Percentiles rank a stretch among this genome's conserved stretches.
Evolutionary conservation across 2,113 vertebrate genomes (phyloP).

Genomic region (Origma solitaria): DNA sequence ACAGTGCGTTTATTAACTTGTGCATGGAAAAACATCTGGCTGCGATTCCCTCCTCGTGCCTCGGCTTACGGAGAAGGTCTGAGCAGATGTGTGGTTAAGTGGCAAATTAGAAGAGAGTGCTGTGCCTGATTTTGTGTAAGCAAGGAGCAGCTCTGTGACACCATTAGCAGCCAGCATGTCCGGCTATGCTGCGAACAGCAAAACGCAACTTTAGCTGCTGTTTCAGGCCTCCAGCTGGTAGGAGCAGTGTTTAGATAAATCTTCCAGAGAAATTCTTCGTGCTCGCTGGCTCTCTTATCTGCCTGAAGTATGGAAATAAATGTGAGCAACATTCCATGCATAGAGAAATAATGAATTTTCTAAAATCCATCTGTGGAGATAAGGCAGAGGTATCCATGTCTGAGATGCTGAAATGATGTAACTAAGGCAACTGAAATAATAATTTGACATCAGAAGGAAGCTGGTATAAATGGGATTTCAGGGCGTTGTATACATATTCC

Average conservation of each 20-base stretch:
- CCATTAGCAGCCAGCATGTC: background rate
- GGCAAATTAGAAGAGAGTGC: background rate
- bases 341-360: background rate
- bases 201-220: background rate
- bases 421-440: slow-evolving; percentile 47
- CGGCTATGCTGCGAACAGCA: background rate
- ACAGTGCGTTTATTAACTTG: background rate
- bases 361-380: slow-evolving; percentile 24
- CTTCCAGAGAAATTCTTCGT: background rate
- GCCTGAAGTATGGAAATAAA: background rate
- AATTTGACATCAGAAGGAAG: slow-evolving; percentile 25
- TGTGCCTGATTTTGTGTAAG: background rate
- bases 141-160: background rate
- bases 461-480: slow-evolving; percentile 5
- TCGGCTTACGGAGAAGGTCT: background rate
- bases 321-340: background rate
- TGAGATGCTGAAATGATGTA: slow-evolving; percentile 22
- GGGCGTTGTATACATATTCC: slow-evolving; percentile 5
- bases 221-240: background rate
- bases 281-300: background rate
- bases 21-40: background rate
- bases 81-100: background rate
- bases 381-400: slow-evolving; percentile 15
- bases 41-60: background rate
- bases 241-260: background rate